Evolutionary conservation across 2,113 vertebrate species (phyloP).

Genomic region (Casuarius casuarius): DNA sequence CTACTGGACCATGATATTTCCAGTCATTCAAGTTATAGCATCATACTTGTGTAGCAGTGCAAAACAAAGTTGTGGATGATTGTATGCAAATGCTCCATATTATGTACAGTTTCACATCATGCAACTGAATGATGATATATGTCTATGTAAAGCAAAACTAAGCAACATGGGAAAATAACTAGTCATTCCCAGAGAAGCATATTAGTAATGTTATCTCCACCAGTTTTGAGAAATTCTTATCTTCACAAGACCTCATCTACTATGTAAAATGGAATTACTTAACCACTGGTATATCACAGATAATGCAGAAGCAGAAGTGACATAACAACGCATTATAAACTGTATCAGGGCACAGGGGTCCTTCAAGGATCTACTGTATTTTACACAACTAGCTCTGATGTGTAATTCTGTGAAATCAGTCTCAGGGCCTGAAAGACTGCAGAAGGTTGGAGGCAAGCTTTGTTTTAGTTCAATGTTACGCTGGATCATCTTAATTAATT

Average conservation of each 20-base stretch:
- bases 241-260: neutral
- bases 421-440: neutral
- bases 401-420: neutral
- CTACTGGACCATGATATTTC: constrained; percentile 38
- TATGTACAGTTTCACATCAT: neutral
- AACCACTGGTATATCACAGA: neutral
- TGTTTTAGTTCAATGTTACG: neutral
- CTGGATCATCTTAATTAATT: neutral
- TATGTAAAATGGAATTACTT: constrained; percentile 18
- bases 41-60: neutral
- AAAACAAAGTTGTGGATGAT: neutral
- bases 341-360: neutral
- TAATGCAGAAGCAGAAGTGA: neutral
- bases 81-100: neutral
- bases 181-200: neutral
- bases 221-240: constrained; percentile 23
- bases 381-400: neutral
- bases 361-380: neutral
- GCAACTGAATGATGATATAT: neutral
- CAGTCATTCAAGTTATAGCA: constrained; percentile 21
- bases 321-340: neutral
- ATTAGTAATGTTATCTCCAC: neutral
- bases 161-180: neutral
- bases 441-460: neutral
- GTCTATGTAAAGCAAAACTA: neutral